A percentile compares a stretch with the other conserved stretches of the same genome.
phyloP scores from a whole-genome alignment of 2,888 invertebrate genomes.

The Meteorus colon region DNA sequence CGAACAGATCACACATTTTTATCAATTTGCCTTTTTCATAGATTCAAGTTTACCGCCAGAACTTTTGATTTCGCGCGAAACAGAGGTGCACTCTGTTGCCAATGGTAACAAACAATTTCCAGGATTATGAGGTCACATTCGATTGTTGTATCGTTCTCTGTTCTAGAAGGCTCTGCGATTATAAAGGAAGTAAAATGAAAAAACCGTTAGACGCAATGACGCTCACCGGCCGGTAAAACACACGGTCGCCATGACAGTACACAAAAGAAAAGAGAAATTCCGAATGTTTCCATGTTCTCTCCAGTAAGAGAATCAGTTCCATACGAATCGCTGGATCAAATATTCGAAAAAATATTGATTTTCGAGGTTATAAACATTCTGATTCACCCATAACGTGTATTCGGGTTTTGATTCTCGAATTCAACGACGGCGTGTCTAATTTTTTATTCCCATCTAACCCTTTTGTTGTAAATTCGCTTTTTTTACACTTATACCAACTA shows the following conservation, averaged over 20 bases:
- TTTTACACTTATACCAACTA: not conserved
- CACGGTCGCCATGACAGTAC: conserved; percentile 63
- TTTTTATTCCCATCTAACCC: not conserved
- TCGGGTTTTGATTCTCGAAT: not conserved
- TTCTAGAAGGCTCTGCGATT: conserved; percentile 29
- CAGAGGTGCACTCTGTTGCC: not conserved
- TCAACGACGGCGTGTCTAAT: not conserved
- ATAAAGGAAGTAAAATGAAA: conserved; percentile 42
- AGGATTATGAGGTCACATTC: not conserved
- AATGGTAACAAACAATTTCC: conserved; percentile 34
- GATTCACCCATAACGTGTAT: no score
- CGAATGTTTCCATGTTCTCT: conserved; percentile 38
- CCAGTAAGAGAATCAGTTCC: not conserved
- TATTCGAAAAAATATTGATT: no score
- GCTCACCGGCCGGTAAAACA: conserved; percentile 56
- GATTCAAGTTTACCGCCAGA: not conserved
- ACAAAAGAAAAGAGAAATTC: not conserved
- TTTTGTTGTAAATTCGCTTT: not conserved
- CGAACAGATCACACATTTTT: not conserved
- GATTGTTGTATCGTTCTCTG: not conserved
- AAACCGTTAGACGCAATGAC: conserved; percentile 57
- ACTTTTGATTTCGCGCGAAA: conserved; percentile 1
- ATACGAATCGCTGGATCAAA: no score
- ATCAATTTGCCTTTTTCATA: not conserved
- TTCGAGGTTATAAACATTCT: no score